Evolutionary conservation across 1,140 invertebrate species (phyloP).

Genomic region (Agrilus planipennis): DNA sequence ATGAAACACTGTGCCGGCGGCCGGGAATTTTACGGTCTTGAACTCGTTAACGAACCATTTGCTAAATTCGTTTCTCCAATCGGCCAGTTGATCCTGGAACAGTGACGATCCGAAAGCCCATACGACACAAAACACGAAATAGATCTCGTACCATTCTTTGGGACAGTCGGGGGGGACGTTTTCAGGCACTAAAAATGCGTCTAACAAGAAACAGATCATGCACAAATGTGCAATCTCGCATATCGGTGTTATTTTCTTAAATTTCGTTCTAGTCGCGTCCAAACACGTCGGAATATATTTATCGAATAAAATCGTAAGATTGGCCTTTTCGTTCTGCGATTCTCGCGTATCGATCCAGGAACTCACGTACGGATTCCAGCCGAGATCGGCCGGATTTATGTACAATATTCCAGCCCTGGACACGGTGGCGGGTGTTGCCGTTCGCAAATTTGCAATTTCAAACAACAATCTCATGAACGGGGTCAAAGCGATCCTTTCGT

Average conservation of each 20-base stretch:
- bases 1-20: constrained; percentile 72
- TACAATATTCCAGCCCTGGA: constrained; percentile 85
- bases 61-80: constrained; percentile 87
- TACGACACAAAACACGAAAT: constrained; percentile 82
- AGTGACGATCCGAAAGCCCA: constrained; percentile 91
- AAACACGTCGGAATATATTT: constrained; percentile 85
- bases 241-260: constrained; percentile 87
- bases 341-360: constrained; percentile 84
- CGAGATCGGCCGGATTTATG: constrained; percentile 88
- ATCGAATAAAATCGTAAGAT: constrained; percentile 80
- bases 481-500: constrained; percentile 87
- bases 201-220: constrained; percentile 80
- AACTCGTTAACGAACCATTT: constrained; percentile 88
- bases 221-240: constrained; percentile 84
- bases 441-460: constrained; percentile 86
- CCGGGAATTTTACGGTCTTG: constrained; percentile 81
- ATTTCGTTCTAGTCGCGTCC: constrained; percentile 62
- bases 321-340: constrained; percentile 59
- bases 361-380: constrained; percentile 88
- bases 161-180: constrained; percentile 76
- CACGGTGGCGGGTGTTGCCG: constrained; percentile 91
- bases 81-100: constrained; percentile 78
- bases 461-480: constrained; percentile 84
- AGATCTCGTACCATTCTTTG: constrained; percentile 88
- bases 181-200: constrained; percentile 69